Evolutionary conservation across 2,888 invertebrate species (phyloP).

Genomic region (Pseudanteris insignis): DNA sequence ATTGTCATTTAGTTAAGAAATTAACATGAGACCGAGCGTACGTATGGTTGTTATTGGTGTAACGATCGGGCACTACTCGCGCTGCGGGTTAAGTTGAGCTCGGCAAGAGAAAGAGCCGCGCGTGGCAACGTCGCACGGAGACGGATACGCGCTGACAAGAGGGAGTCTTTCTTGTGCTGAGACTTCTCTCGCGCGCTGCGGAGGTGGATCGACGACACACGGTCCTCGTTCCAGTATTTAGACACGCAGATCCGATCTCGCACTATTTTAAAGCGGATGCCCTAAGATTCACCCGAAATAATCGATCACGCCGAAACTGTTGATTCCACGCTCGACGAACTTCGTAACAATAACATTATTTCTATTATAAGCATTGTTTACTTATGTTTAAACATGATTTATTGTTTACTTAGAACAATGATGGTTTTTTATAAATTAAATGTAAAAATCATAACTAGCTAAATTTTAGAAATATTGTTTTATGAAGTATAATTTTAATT

Average conservation of each 20-base stretch:
- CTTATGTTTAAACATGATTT: too few species aligned
- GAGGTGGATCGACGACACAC: slow-evolving; percentile 7
- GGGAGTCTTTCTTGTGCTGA: slow-evolving; percentile 27
- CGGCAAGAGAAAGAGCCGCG: slow-evolving; percentile 9
- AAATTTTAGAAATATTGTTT: too few species aligned
- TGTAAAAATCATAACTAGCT: too few species aligned
- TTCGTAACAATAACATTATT: too few species aligned
- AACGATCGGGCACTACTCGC: slow-evolving; percentile 14
- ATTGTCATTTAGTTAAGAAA: too few species aligned
- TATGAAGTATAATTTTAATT: too few species aligned
- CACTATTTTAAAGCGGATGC: background rate
- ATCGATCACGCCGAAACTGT: too few species aligned
- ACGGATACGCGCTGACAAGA: slow-evolving; percentile 44
- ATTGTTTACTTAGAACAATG: slow-evolving; percentile 1
- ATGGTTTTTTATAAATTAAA: background rate
- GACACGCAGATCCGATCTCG: slow-evolving; percentile 12
- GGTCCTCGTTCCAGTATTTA: slow-evolving; percentile 18
- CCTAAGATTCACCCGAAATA: background rate
- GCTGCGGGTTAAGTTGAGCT: slow-evolving; percentile 5
- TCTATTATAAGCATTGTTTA: too few species aligned
- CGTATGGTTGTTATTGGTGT: slow-evolving; percentile 21
- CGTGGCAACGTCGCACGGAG: slow-evolving; percentile 50
- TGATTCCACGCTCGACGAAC: too few species aligned
- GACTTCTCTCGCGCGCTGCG: slow-evolving; percentile 16
- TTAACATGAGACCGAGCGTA: slow-evolving; percentile 11